phyloP scores from a whole-genome alignment of 2,797 vertebrate genomes.

The Onychomys arenicola region DNA sequence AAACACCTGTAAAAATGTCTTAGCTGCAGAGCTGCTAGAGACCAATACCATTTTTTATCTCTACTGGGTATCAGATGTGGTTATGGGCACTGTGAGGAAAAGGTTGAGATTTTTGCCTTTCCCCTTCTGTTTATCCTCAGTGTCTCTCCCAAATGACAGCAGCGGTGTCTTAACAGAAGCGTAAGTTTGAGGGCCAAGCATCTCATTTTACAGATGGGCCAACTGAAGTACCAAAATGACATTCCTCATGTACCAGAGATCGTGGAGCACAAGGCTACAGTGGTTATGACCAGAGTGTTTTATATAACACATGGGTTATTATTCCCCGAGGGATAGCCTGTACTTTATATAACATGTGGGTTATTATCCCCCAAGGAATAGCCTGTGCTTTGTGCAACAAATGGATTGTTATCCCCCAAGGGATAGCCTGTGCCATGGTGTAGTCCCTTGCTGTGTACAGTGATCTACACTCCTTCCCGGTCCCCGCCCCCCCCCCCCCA shows the following conservation, averaged over 20 bases:
- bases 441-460: neutral
- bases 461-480: neutral
- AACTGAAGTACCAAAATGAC: neutral
- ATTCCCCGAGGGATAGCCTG: neutral
- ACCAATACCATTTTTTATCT: neutral
- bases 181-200: neutral
- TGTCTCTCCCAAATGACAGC: neutral
- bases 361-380: neutral
- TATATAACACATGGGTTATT: neutral
- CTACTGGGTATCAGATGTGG: neutral
- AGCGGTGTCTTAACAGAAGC: neutral
- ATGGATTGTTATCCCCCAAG: neutral
- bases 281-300: neutral
- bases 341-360: neutral
- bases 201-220: conserved; percentile 44
- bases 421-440: neutral
- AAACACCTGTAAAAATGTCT: neutral
- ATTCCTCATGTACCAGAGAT: neutral
- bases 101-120: neutral
- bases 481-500: neutral
- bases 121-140: neutral
- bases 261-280: neutral
- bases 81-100: neutral
- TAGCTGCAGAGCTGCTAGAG: neutral
- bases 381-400: neutral